Evolutionary conservation across 2,888 invertebrate genomes (phyloP).

Genomic region (Trissonchulus sp.): DNA sequence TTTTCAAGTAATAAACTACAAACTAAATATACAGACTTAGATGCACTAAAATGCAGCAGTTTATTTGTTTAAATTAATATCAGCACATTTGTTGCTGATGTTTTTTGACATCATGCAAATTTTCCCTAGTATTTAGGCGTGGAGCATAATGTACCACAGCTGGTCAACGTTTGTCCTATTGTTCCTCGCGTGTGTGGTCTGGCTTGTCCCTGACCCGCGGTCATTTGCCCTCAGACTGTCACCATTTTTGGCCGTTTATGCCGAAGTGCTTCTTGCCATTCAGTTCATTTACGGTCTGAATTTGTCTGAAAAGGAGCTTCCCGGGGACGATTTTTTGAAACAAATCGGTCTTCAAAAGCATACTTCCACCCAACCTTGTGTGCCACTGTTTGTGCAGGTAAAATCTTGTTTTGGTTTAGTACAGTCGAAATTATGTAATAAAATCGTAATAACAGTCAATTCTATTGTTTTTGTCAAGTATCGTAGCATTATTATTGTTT

Average conservation of each 20-base stretch:
- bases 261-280: conserved; percentile 71
- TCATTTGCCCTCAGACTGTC: conserved; percentile 82
- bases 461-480: too few relatives aligned
- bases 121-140: conserved; percentile 64
- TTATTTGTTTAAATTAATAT: too few relatives aligned
- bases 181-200: conserved; percentile 85
- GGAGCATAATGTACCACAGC: conserved; percentile 96
- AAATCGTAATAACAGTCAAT: too few relatives aligned
- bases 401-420: too few relatives aligned
- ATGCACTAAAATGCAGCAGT: too few relatives aligned
- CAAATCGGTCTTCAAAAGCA: conserved; percentile 42
- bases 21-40: too few relatives aligned
- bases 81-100: too few relatives aligned
- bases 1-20: too few relatives aligned
- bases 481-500: too few relatives aligned
- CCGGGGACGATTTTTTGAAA: conserved; percentile 52
- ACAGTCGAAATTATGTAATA: too few relatives aligned
- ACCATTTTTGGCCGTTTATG: conserved; percentile 79
- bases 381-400: conserved; percentile 37
- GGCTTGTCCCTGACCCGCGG: conserved; percentile 90
- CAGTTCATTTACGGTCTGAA: conserved; percentile 77
- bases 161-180: conserved; percentile 92
- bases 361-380: conserved; percentile 32
- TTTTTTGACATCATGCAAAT: too few relatives aligned
- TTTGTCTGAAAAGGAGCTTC: conserved; percentile 73